Evolutionary conservation across 1,140 invertebrate genomes (phyloP).

Genomic region (Zaprionus africanus): DNA sequence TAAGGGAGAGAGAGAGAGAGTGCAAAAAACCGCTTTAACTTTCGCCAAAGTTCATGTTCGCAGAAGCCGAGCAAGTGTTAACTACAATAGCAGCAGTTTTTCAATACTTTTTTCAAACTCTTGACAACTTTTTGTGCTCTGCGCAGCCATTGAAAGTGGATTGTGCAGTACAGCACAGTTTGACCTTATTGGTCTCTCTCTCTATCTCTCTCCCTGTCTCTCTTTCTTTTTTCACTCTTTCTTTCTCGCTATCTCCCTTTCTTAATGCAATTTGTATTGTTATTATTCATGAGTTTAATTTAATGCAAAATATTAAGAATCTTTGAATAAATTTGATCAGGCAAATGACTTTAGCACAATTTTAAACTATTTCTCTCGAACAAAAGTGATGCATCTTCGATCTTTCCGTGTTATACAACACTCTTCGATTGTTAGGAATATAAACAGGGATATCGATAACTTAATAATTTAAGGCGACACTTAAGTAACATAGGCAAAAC

Average conservation of each 20-base stretch:
- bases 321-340: too few relatives aligned
- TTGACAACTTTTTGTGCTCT: not conserved
- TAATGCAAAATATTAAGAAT: too few relatives aligned
- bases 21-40: not conserved
- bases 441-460: too few relatives aligned
- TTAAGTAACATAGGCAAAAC: too few relatives aligned
- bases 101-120: not conserved
- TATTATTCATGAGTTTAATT: too few relatives aligned
- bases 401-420: too few relatives aligned
- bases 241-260: not conserved
- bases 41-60: not conserved
- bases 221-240: not conserved
- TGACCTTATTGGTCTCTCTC: not conserved
- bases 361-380: too few relatives aligned
- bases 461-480: too few relatives aligned
- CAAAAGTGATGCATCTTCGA: too few relatives aligned
- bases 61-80: not conserved
- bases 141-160: not conserved
- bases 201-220: not conserved
- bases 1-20: not conserved
- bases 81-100: slow-evolving; percentile 5
- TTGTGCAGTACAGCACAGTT: not conserved
- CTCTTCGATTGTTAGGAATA: too few relatives aligned
- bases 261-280: too few relatives aligned
- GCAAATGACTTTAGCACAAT: too few relatives aligned